Base-by-base conservation (phyloP, 2,797 vertebrate genomes). In the Pristis pectinata region DNA sequence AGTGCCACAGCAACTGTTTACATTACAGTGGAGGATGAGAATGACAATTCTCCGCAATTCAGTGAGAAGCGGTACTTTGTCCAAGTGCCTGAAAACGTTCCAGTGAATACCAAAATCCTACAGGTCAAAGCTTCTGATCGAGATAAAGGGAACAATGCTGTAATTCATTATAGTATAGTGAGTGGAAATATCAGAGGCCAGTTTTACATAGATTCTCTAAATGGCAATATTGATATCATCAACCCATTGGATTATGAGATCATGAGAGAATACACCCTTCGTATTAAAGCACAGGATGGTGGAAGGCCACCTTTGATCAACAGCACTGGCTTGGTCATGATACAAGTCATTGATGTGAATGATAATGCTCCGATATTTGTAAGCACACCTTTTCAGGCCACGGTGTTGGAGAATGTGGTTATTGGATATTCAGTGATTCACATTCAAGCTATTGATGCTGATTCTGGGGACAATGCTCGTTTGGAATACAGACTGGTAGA, bases 351-450 rank as follows among this genome's bases (percentile, higher is more conserved):
- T 95, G 99, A 99, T 0, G 97, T 99, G 3, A 99, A 99, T 0
- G 99, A 99, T 96, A 99, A 99, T 0, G 97, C 98, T 0, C 99
- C 99, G 80, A 99, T 99, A 97, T 99, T 99, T 87, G 98, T 99
- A 94, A 99, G 99, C 96, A 99, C 99, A 76, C 99, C 99, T 0
- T 99, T 99, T 96, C 98, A 99, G 96, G 98, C 99, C 0, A 97
- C 98, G 0, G 99, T 99, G 95, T 96, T 99, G 96, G 99, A 99
- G 95, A 99, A 98, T 0, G 98, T 98, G 77, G 97, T 98, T 0
- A 95, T 98, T 0, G 99, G 99, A 1, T 97, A 99, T 95, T 99
- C 99, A 0, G 98, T 99, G 41, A 97, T 99, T 95, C 99, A 99
- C 95, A 98, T 99, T 93, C 99, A 99, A 96, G 99, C 99, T 0